A percentile compares a stretch with the other conserved stretches of the same genome.
Conservation (phyloP, 2,113 vertebrate genomes). For the Myrmecobius fasciatus region DNA sequence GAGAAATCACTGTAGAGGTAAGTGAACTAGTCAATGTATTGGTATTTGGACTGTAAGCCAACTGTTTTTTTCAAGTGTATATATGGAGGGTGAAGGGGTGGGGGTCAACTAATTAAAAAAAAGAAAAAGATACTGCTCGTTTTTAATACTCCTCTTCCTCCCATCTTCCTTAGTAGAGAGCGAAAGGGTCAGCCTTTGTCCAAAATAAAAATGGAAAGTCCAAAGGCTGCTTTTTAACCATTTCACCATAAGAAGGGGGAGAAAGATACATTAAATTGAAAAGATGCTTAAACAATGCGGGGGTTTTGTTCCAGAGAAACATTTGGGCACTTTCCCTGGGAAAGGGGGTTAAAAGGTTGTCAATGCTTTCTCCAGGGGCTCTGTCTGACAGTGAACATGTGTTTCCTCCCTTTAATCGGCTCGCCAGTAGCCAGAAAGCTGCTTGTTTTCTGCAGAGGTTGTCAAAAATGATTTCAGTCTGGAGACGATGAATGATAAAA, state of each 20-base stretch:
- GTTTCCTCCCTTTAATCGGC: conserved; percentile 95
- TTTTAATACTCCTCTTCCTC: conserved; percentile 52
- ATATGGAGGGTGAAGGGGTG: neutral
- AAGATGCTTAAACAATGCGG: conserved; percentile 86
- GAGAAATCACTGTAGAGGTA: conserved; percentile 82
- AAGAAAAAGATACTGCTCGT: conserved; percentile 4
- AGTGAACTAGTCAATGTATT: conserved; percentile 82
- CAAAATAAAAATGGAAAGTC: conserved; percentile 67
- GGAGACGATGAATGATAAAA: conserved; percentile 92
- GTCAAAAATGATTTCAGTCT: conserved; percentile 92
- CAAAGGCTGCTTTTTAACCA: conserved; percentile 75
- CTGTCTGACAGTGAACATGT: conserved; percentile 94
- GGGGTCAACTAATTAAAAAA: conserved; percentile 50
- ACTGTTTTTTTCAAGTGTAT: conserved; percentile 37
- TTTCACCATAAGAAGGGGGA: conserved; percentile 71
- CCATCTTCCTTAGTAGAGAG: conserved; percentile 54
- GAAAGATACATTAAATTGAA: conserved; percentile 83
- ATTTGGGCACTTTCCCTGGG: conserved; percentile 89
- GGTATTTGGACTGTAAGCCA: conserved; percentile 83
- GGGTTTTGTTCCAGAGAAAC: conserved; percentile 87
- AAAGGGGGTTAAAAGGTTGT: conserved; percentile 93
- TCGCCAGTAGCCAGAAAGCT: conserved; percentile 90
- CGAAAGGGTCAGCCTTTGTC: conserved; percentile 64
- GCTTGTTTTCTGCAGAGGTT: conserved; percentile 90
- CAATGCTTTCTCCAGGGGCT: conserved; percentile 89